phyloP scores from a whole-genome alignment of 2,113 vertebrate genomes.

The Marmota flaviventris region DNA sequence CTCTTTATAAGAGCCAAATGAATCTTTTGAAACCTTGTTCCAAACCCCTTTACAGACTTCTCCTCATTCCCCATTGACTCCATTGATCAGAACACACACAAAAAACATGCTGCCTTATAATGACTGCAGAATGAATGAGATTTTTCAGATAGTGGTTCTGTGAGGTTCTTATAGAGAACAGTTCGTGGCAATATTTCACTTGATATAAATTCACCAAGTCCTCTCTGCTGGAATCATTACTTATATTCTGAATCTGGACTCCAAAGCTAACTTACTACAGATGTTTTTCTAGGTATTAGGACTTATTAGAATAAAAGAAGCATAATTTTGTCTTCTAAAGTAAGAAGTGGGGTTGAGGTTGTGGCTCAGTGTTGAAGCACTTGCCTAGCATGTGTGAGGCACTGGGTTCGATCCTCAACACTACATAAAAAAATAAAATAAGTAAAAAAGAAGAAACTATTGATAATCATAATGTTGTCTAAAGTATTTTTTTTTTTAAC shows the following conservation, averaged over 20 bases:
- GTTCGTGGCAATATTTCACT: conserved; percentile 58
- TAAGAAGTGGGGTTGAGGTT: background rate
- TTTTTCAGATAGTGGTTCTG: conserved; percentile 17
- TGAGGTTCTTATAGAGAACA: background rate
- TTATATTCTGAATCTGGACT: conserved; percentile 57
- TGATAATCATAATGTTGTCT: background rate
- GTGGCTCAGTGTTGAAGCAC: no score
- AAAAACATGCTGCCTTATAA: background rate
- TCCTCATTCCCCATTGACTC: background rate
- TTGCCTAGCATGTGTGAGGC: no score
- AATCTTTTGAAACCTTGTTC: conserved; percentile 21
- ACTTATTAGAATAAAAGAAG: conserved; percentile 37
- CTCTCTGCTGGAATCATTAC: conserved; percentile 36
- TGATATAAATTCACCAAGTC: conserved; percentile 24
- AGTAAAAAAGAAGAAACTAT: background rate
- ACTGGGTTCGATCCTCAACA: no score
- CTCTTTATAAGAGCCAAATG: background rate
- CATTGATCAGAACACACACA: background rate
- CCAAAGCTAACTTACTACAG: conserved; percentile 44
- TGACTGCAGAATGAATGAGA: background rate
- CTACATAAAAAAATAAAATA: no score
- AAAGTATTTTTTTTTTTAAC: conserved; percentile 11
- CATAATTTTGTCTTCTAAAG: conserved; percentile 47
- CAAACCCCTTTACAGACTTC: background rate
- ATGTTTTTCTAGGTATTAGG: conserved; percentile 41